A percentile compares a stretch with the other conserved stretches of the same genome.
These are phyloP conservation scores for Antheraea yamamai DNA, from an alignment of 2,888 invertebrate species.

Conservation along the genomic window DNA sequence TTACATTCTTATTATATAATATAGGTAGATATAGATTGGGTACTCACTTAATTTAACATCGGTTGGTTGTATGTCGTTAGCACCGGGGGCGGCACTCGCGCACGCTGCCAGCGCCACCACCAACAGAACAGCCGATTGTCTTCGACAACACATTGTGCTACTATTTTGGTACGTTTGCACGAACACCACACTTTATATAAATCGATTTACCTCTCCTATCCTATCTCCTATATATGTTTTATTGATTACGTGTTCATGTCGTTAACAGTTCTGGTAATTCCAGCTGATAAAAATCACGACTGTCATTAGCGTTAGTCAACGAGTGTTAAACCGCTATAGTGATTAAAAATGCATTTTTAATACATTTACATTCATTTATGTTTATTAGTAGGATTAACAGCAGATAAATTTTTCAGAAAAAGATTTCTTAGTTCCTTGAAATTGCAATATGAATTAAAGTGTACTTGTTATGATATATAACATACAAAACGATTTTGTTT, in stretches of 20 bases:
- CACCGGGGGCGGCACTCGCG: constrained; percentile 39
- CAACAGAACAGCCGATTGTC: constrained; percentile 43
- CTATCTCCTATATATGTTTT: not conserved
- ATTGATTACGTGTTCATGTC: constrained; percentile 13
- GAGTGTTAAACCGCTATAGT: too few relatives aligned
- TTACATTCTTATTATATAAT: too few relatives aligned
- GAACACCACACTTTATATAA: constrained; percentile 43
- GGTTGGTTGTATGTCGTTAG: constrained; percentile 32
- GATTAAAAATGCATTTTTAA: too few relatives aligned
- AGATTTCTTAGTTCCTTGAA: too few relatives aligned
- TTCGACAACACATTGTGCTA: constrained; percentile 42
- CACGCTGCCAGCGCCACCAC: constrained; percentile 41
- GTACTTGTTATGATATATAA: too few relatives aligned
- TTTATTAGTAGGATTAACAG: too few relatives aligned
- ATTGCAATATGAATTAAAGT: too few relatives aligned
- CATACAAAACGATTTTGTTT: too few relatives aligned
- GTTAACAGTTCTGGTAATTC: constrained; percentile 17
- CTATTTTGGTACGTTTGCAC: constrained; percentile 29
- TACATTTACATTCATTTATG: too few relatives aligned
- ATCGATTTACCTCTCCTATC: constrained; percentile 26
- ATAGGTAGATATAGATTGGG: not conserved
- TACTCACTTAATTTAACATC: constrained; percentile 21
- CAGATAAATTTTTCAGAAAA: too few relatives aligned
- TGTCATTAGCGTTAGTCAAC: not conserved
- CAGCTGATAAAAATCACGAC: not conserved